Percentiles rank a stretch among this genome's conserved stretches.
These are phyloP conservation scores for Argyra leucocephala DNA, from an alignment of 2,888 invertebrate species.

Conservation along the genomic window DNA sequence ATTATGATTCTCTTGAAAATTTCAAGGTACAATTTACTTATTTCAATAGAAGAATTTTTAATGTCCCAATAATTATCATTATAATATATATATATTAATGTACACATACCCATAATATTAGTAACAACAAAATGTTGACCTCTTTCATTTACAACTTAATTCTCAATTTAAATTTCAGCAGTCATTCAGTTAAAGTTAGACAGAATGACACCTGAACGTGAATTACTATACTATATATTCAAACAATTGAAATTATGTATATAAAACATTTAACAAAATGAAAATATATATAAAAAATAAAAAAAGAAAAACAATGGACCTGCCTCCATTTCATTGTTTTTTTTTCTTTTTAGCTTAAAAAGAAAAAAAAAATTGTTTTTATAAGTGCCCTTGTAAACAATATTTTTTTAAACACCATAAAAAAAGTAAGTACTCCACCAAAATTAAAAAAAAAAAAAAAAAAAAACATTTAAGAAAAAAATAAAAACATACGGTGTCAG, in stretches of 20 bases:
- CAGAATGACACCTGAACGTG: slow-evolving; percentile 6
- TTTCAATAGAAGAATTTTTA: no score
- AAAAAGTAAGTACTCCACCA: background rate
- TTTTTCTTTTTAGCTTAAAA: background rate
- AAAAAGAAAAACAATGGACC: background rate
- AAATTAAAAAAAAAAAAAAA: no score
- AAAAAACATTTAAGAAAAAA: no score
- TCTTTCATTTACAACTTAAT: background rate
- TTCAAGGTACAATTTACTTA: no score
- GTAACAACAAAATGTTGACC: background rate
- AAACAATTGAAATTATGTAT: background rate
- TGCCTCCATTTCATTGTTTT: background rate
- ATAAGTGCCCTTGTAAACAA: background rate
- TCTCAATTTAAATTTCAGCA: background rate
- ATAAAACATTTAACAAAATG: background rate
- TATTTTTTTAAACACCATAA: background rate
- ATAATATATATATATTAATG: no score
- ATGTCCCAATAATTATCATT: no score
- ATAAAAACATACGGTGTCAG: no score
- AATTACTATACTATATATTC: background rate
- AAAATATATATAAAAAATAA: background rate
- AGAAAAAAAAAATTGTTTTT: background rate
- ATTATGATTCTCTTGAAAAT: no score
- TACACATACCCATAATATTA: no score
- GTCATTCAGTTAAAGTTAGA: background rate